A percentile compares a stretch with the other conserved stretches of the same genome.
These are phyloP conservation scores for Drosophila pseudoobscura DNA, from an alignment of 1,140 invertebrate genomes.

Conservation along the genomic window DNA sequence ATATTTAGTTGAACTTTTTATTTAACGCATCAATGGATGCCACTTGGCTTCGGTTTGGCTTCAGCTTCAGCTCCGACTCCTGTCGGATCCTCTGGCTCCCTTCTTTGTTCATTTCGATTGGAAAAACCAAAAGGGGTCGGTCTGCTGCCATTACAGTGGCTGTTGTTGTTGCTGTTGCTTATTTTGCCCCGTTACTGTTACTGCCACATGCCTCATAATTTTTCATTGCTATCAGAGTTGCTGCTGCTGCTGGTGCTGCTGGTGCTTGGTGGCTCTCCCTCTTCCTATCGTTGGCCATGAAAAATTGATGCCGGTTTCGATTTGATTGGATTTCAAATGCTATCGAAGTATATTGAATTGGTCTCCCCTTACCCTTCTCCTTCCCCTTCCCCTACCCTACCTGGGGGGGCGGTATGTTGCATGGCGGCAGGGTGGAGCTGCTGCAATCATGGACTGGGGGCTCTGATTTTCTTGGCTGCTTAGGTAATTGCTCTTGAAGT, in stretches of 20 bases:
- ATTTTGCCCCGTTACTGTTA: slow-evolving; percentile 25
- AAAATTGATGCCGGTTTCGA: slow-evolving; percentile 68
- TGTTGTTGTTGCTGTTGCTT: slow-evolving; percentile 38
- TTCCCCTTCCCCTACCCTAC: slow-evolving; percentile 2
- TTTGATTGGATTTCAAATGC: slow-evolving; percentile 76
- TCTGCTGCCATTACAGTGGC: slow-evolving; percentile 20
- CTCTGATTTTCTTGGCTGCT: slow-evolving; percentile 20
- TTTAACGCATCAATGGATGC: slow-evolving; percentile 68
- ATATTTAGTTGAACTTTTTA: slow-evolving; percentile 75
- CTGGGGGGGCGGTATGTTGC: background rate
- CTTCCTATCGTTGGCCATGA: slow-evolving; percentile 31
- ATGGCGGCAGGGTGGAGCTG: background rate
- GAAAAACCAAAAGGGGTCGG: slow-evolving; percentile 32
- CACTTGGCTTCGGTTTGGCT: slow-evolving; percentile 53
- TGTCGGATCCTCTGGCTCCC: slow-evolving; percentile 6
- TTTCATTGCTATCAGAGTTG: slow-evolving; percentile 67
- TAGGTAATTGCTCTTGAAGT: slow-evolving; percentile 52
- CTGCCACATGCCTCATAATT: slow-evolving; percentile 75
- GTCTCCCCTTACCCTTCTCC: slow-evolving; percentile 11
- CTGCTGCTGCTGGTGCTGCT: slow-evolving; percentile 7
- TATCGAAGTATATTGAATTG: slow-evolving; percentile 65
- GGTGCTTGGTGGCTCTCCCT: slow-evolving; percentile 2
- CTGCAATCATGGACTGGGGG: background rate
- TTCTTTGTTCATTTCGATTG: slow-evolving; percentile 15
- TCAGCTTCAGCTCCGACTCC: slow-evolving; percentile 1